These are phyloP conservation scores for Pachyseris speciosa DNA, from an alignment of 64 coral and sea anemone genomes.

Conservation along the genomic window DNA sequence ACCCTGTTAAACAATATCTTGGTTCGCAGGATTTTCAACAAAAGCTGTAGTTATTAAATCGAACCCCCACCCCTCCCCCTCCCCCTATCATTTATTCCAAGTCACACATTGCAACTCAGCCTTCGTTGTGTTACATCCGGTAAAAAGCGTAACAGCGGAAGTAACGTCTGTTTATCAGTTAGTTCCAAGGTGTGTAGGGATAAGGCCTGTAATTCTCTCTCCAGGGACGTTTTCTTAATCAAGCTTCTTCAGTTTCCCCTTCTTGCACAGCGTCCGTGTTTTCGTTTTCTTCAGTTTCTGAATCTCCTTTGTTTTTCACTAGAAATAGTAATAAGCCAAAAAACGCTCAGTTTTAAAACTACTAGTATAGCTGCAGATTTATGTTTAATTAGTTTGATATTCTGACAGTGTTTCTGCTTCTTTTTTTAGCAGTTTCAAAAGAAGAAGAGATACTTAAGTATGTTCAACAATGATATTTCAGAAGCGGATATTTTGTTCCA, in stretches of 20 bases:
- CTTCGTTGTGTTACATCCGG: not conserved
- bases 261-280: not conserved
- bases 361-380: too few relatives aligned
- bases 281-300: not conserved
- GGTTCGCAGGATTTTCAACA: constrained; percentile 1
- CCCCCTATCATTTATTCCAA: not conserved
- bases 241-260: not conserved
- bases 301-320: not conserved
- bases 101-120: not conserved
- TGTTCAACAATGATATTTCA: not conserved
- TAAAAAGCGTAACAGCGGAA: not conserved
- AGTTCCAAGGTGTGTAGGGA: not conserved
- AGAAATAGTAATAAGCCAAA: too few relatives aligned
- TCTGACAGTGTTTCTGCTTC: not conserved
- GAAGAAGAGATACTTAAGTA: not conserved
- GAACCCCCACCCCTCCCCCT: too few relatives aligned
- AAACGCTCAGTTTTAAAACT: too few relatives aligned
- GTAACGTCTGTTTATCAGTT: not conserved
- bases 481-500: not conserved
- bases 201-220: not conserved
- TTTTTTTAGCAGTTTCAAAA: too few relatives aligned
- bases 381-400: too few relatives aligned
- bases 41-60: too few relatives aligned
- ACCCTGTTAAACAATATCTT: not conserved
- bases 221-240: not conserved